Base-by-base conservation (phyloP, 2,888 invertebrate species). In the Eupeodes luniger region DNA sequence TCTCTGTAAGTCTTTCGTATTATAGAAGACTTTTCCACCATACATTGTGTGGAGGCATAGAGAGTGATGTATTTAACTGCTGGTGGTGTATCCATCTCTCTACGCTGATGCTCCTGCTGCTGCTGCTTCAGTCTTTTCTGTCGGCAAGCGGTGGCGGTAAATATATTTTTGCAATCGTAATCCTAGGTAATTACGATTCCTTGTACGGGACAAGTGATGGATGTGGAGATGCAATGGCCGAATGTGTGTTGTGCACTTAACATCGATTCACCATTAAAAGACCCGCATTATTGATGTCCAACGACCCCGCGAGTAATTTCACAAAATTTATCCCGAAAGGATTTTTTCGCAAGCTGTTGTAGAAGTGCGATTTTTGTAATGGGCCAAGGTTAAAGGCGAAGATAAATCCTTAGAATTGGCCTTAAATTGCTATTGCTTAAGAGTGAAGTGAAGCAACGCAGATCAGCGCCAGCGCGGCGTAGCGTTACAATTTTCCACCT, bases 171-270 rank as follows among this genome's bases (percentile, higher is more conserved):
- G 81, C 81, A 77, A 84, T 88, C 74, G 88, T 88, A 85, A 84
- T 88, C 88, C 84, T 75, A 78, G 88, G 88, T 88, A 88, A 88
- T 88, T 88, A 88, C 88, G 84, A 74, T 88, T 81, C 88, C 88
- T 81, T 88, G 78, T 88, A 88, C 69, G 88, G 87, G 75, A 85
- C 88, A 88, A 62, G 78, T 88, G 88, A 88, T 88, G 88, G 84
- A 88, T 88, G 88, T 84, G 84, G 80, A 84, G 77, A 80, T 75
- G 64, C 75, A 83, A 78, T 85, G 69, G 70, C 84, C 88, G 80
- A 87, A 81, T 81, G 81, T 81, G 62, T 79, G 59, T 9, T 47
- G 66, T 49, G 40, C 74, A 62, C 76, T 74, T 78, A 88, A 88
- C 88, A 88, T 88, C 84, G 78, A 88, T 81, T 88, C 81, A 59